Percentiles rank a stretch among this genome's conserved stretches.
Evolutionary conservation across 2,797 vertebrate species (phyloP).

Genomic region (Myotis pilosus): DNA sequence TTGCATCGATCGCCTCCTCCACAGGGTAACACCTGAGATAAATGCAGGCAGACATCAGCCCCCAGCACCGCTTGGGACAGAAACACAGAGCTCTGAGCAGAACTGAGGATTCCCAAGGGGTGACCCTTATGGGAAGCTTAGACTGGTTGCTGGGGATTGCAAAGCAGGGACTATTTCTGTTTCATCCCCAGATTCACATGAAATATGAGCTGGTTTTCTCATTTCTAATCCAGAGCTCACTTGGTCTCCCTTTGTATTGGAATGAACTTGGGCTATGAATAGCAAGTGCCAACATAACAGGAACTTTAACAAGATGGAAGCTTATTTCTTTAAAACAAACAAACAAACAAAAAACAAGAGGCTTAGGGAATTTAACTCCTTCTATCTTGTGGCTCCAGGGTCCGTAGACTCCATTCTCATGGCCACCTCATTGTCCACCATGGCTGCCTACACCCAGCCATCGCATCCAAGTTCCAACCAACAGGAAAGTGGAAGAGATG

Average conservation of each 20-base stretch:
- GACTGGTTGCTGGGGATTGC: background rate
- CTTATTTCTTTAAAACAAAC: background rate
- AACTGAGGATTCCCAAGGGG: background rate
- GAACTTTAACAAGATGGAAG: background rate
- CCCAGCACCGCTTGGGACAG: background rate
- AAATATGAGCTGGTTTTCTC: background rate
- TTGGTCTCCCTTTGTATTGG: background rate
- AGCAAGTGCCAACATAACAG: background rate
- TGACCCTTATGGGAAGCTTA: background rate
- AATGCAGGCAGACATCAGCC: background rate
- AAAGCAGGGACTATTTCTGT: background rate
- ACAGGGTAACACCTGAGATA: background rate
- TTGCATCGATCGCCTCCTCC: fast-evolving
- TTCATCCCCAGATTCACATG: background rate
- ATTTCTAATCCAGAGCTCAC: background rate
- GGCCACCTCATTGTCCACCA: background rate
- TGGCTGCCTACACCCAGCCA: constrained; percentile 17
- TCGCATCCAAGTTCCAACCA: background rate
- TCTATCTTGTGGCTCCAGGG: background rate
- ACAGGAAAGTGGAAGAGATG: background rate
- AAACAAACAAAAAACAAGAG: background rate
- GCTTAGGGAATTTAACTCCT: background rate
- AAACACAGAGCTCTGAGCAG: background rate
- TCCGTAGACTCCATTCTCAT: background rate
- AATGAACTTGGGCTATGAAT: background rate